Base-by-base conservation (phyloP, 2,888 invertebrate genomes). In the Tenthredo mesomela region DNA sequence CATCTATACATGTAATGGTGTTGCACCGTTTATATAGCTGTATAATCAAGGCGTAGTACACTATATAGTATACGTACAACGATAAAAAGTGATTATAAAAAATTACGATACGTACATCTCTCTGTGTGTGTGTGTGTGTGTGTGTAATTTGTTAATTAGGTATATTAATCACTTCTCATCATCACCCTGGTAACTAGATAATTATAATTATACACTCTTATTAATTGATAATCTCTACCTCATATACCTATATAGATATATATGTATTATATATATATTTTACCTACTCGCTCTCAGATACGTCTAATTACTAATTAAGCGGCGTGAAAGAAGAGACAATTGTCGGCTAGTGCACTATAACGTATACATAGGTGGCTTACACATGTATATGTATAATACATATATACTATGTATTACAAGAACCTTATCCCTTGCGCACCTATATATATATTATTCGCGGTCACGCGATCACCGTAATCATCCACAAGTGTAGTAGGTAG, bases 401-500 rank as follows among this genome's bases (percentile, higher is more conserved):
- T 70, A 18, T 37, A 37, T 37, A 37, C 37, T 37, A 37, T 37
- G n/a, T 54, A 18, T 2, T n/a, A 70, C 18, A 33, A 71, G 71
- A 71, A 71, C n/a, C 37, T 70, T 70, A 40, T 37, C 21, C n/a
- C 21, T 71, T 71, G 21, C 37, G 10, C 37, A 10, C 0, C 43
- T n/a, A 61, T n/a, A 61, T 75, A 10, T 50, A n/a, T n/a, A n/a
- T n/a, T n/a, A 50, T 75, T 50, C 77, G 29, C 54, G 29, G 77
- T 77, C 77, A 77, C 77, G 77, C 77, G 77, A 77, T 77, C 77
- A 9, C 77, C 18, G 77, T 50, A 25, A 50, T 54, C 18, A 77
- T 77, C 47, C 50, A 47, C n/a, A 6, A 54, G n/a, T 54, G 54
- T 54, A 75, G n/a, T 47, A 29, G 71, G 15, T 12, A n/a, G 43